Base-by-base conservation (phyloP, 2,888 invertebrate genomes). In the Cinara cedri region DNA sequence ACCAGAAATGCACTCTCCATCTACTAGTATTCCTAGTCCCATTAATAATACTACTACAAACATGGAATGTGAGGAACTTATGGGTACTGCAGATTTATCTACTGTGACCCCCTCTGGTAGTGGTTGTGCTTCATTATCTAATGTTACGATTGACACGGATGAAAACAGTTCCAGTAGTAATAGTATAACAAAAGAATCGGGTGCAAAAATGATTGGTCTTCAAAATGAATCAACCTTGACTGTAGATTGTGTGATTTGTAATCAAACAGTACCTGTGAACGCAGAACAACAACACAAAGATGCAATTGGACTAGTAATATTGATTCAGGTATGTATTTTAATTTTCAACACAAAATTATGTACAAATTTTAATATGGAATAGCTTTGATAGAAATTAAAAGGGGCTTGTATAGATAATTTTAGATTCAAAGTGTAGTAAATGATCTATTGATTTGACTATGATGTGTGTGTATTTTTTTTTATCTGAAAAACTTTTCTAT, bases 221-320 rank as follows among this genome's bases (percentile, higher is more conserved):
- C 62, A 87, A 87, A 81, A 89, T 88, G 82, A 88, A 89, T 82
- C 93, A 94, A 86, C 97, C 96, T 87, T 19, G 14, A 75, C 78
- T n/a, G 78, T 70, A 0, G 94, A 96, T 86, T 98, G 98, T 87
- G 96, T 95, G 82, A 98, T 98, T 84, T 98, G 98, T 87, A 95
- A 93, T 87, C 94, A 94, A 85, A 93, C 94, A 81, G 91, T 94
- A 51, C 91, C 95, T 24, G 94, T 95, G 84, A 92, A 92, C 0
- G 91, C 92, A 82, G 90, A 92, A 16, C 91, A 92, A 85, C 78
- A 78, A 10, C 10, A 16, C 24, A 21, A 4, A n/a, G 78, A 78
- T 60, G 94, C 94, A 1, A 92, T 98, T 86, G 97, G 97, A 0
- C 88, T 97, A 63, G 95, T 96, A 3, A 95, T 95, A 70, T 88